phyloP scores from a whole-genome alignment of 2,888 invertebrate species.

The Aradus depressus region DNA sequence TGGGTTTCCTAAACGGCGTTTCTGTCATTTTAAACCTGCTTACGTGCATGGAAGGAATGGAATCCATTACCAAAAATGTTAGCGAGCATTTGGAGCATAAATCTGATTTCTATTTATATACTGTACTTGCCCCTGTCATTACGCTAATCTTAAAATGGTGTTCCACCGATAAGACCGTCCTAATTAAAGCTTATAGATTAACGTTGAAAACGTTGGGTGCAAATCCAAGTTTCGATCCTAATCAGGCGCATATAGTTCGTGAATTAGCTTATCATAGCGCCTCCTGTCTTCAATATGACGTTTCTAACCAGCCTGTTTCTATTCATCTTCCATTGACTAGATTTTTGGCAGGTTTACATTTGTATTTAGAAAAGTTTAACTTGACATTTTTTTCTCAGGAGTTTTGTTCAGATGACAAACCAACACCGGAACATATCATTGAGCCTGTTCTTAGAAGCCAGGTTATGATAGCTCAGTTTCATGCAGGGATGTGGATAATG shows the following conservation, averaged over 20 bases:
- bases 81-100: slow-evolving; percentile 98
- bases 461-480: slow-evolving; percentile 78
- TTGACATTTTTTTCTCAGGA: slow-evolving; percentile 64
- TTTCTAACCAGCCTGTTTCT: slow-evolving; percentile 74
- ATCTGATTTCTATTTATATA: slow-evolving; percentile 92
- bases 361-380: slow-evolving; percentile 63
- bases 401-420: slow-evolving; percentile 49
- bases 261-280: slow-evolving; percentile 67
- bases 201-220: slow-evolving; percentile 57
- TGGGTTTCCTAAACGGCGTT: slow-evolving; percentile 73
- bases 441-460: slow-evolving; percentile 79
- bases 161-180: slow-evolving; percentile 63
- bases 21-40: slow-evolving; percentile 68
- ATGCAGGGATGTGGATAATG: slow-evolving; percentile 95
- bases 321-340: slow-evolving; percentile 90
- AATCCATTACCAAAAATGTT: slow-evolving; percentile 57
- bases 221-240: slow-evolving; percentile 37
- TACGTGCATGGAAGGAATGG: slow-evolving; percentile 82
- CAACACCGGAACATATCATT: slow-evolving; percentile 71
- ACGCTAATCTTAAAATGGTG: slow-evolving; percentile 84
- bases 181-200: slow-evolving; percentile 66
- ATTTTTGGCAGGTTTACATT: slow-evolving; percentile 78
- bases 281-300: slow-evolving; percentile 80
- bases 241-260: slow-evolving; percentile 38
- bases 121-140: slow-evolving; percentile 82